Conservation (phyloP, 1,140 invertebrate species). For the Delia radicum region DNA sequence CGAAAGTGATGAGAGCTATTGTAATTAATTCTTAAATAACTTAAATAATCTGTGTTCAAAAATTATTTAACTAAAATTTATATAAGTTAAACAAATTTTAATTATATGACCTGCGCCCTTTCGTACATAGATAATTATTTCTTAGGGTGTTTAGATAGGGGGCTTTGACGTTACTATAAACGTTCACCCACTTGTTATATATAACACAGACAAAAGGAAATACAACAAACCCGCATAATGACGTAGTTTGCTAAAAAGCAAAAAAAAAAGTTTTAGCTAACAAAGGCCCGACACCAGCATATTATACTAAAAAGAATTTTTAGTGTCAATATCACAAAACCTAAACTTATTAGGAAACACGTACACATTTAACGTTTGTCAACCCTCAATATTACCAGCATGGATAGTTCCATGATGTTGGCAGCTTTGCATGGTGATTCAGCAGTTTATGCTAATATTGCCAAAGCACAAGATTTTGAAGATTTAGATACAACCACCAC, state of each 20-base stretch:
- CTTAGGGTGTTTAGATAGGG: no score
- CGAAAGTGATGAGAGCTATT: neutral
- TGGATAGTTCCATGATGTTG: slow-evolving; percentile 51
- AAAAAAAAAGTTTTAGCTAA: neutral
- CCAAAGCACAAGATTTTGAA: neutral
- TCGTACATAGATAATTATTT: neutral
- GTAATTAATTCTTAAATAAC: neutral
- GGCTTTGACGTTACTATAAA: neutral
- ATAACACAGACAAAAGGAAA: neutral
- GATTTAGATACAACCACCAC: neutral
- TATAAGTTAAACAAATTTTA: neutral
- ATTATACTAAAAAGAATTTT: neutral
- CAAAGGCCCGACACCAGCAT: neutral
- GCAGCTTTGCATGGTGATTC: slow-evolving; percentile 28
- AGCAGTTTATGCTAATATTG: neutral
- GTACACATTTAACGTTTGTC: neutral
- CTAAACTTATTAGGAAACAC: neutral
- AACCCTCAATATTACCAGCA: neutral
- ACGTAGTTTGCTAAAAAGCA: neutral
- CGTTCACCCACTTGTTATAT: neutral
- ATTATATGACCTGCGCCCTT: neutral
- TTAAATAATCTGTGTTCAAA: neutral
- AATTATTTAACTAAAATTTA: neutral
- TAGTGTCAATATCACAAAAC: no score
- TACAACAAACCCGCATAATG: neutral